Evolutionary conservation across 2,113 vertebrate species (phyloP), one percentile per base, ranked within the genome.

Genomic region (Actenoides lindsayi): DNA sequence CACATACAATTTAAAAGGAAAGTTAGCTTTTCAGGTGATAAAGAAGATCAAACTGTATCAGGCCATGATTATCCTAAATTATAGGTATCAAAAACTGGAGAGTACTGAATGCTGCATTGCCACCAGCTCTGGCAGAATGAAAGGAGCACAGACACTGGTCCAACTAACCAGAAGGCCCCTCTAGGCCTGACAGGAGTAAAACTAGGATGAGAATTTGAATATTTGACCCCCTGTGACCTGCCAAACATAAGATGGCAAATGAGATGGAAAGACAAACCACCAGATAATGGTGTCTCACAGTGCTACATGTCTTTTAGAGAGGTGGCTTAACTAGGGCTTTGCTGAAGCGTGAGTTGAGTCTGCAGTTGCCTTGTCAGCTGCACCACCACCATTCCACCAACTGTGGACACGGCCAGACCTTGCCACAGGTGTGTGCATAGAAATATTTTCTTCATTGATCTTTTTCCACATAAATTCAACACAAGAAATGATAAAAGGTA

Each of bases 371-470:
- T 82, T 13, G 3, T 69, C 74, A 41, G 16, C 18, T 44, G 50
- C 20, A 65, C 23, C 24, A 30, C n/a, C 27, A 44, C 33, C 17
- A 31, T 75, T 68, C 42, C 64, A 31, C 30, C 60, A 46, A 7
- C 20, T 3, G 2, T 27, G 44, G 53, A 28, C 3, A 7, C 11
- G 39, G 6, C 33, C 5, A 50, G 71, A 50, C 50, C 46, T 48
- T 77, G 35, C 44, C 44, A 62, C 6, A 82, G 54, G 41, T 4
- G 3, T 0, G 0, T 64, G 28, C 21, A 7, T 16, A 31, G n/a
- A 89, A 68, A 3, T 76, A 11, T 37, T 59, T 68, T 93, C 60
- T 87, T 71, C 4, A 2, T 14, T 73, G 48, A n/a, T 57, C 20
- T 48, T 94, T 75, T 50, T 18, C 51, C 30, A 25, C 19, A 24